Conservation (phyloP, 1,140 invertebrate genomes). For the Bombus huntii region DNA sequence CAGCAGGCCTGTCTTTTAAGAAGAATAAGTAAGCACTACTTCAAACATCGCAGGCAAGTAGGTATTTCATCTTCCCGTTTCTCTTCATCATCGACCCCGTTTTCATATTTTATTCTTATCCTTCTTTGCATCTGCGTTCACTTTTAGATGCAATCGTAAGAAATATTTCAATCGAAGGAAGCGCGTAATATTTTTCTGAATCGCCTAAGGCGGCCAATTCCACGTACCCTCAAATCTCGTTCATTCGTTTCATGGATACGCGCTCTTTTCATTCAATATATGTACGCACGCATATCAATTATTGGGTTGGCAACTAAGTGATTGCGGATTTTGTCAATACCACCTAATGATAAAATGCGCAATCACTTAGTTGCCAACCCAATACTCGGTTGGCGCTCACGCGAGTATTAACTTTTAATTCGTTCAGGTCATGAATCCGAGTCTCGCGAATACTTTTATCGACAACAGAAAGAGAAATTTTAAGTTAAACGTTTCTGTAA, state of each 20-base stretch:
- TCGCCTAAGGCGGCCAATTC: not conserved
- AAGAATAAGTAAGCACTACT: slow-evolving; percentile 41
- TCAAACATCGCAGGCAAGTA: slow-evolving; percentile 43
- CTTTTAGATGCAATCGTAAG: not conserved
- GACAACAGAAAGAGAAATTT: no score
- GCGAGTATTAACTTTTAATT: no score
- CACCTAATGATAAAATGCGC: no score
- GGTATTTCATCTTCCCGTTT: slow-evolving; percentile 42
- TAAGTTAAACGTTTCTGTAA: no score
- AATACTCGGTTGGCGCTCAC: fast-evolving
- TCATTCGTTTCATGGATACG: not conserved
- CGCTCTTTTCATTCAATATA: not conserved
- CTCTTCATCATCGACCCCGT: slow-evolving; percentile 27
- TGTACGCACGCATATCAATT: not conserved
- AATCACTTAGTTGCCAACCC: no score
- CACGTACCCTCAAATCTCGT: not conserved
- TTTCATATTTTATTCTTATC: slow-evolving; percentile 40
- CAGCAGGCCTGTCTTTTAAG: slow-evolving; percentile 24
- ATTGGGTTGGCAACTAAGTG: no score
- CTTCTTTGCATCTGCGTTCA: slow-evolving; percentile 7
- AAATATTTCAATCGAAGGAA: slow-evolving; percentile 13
- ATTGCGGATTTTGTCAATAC: no score
- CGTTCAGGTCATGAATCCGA: no score
- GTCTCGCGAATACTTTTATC: no score
- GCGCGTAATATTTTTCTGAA: slow-evolving; percentile 1